These are phyloP conservation scores for Sisyra nigra DNA, from an alignment of 2,888 invertebrate species.

Conservation along the genomic window DNA sequence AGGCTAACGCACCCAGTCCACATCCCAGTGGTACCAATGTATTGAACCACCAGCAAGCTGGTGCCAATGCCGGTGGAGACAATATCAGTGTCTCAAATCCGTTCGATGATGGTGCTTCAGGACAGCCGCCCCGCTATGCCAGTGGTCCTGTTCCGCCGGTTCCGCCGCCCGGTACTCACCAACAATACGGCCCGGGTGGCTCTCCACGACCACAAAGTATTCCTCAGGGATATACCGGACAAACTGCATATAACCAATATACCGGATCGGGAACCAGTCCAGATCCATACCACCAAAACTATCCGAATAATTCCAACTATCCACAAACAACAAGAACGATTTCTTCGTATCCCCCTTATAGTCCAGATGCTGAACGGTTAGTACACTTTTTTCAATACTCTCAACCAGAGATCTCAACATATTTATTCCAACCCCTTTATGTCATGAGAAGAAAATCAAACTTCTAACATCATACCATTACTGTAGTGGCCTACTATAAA, in stretches of 20 bases:
- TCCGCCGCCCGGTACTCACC: slow-evolving; percentile 28
- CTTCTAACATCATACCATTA: too few relatives aligned
- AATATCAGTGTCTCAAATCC: slow-evolving; percentile 77
- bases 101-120: slow-evolving; percentile 60
- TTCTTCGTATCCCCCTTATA: slow-evolving; percentile 53
- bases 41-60: slow-evolving; percentile 22
- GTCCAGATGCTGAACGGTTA: slow-evolving; percentile 50
- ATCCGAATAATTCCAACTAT: slow-evolving; percentile 30
- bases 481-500: too few relatives aligned
- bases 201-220: slow-evolving; percentile 23
- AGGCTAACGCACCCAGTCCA: slow-evolving; percentile 43
- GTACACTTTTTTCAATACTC: slow-evolving; percentile 15
- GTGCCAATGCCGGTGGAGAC: slow-evolving; percentile 34
- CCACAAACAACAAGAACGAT: slow-evolving; percentile 60
- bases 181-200: slow-evolving; percentile 28
- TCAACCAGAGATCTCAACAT: too few relatives aligned
- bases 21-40: slow-evolving; percentile 40
- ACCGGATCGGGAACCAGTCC: slow-evolving; percentile 35
- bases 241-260: slow-evolving; percentile 47
- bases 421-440: too few relatives aligned
- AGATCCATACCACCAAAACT: slow-evolving; percentile 37
- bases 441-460: too few relatives aligned
- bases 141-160: slow-evolving; percentile 28
- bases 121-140: slow-evolving; percentile 24
- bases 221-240: slow-evolving; percentile 37